Evolutionary conservation across 2,113 vertebrate species (phyloP).

Genomic region (Sphyrna mokarran): DNA sequence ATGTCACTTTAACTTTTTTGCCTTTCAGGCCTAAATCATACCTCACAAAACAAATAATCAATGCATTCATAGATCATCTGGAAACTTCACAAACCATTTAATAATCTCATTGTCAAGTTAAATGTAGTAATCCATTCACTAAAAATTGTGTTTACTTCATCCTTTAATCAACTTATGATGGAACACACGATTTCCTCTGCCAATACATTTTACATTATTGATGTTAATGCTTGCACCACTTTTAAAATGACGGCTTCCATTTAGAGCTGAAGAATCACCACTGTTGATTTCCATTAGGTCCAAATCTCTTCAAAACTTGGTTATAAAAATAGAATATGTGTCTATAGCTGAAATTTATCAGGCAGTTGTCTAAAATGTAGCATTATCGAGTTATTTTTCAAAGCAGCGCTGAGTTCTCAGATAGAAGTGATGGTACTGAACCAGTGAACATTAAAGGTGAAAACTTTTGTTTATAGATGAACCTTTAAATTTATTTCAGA

Average conservation of each 20-base stretch:
- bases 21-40: background rate
- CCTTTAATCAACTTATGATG: conserved; percentile 74
- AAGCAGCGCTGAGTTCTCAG: background rate
- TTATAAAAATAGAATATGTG: conserved; percentile 26
- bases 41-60: conserved; percentile 50
- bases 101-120: conserved; percentile 69
- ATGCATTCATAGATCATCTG: conserved; percentile 70
- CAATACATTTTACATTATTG: conserved; percentile 61
- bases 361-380: background rate
- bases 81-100: conserved; percentile 67
- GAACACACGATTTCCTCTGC: conserved; percentile 68
- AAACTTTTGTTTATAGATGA: background rate
- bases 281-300: conserved; percentile 1
- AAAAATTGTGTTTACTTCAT: conserved; percentile 64
- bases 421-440: background rate
- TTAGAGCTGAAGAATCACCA: conserved; percentile 28
- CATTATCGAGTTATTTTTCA: background rate
- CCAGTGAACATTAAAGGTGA: background rate
- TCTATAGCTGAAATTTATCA: conserved; percentile 7
- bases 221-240: conserved; percentile 52
- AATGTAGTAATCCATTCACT: conserved; percentile 74
- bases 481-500: background rate
- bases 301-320: conserved; percentile 22
- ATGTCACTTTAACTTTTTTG: background rate
- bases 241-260: conserved; percentile 44